Conservation (phyloP, 2,797 vertebrate genomes). For the Melanotaenia trifasciata region DNA sequence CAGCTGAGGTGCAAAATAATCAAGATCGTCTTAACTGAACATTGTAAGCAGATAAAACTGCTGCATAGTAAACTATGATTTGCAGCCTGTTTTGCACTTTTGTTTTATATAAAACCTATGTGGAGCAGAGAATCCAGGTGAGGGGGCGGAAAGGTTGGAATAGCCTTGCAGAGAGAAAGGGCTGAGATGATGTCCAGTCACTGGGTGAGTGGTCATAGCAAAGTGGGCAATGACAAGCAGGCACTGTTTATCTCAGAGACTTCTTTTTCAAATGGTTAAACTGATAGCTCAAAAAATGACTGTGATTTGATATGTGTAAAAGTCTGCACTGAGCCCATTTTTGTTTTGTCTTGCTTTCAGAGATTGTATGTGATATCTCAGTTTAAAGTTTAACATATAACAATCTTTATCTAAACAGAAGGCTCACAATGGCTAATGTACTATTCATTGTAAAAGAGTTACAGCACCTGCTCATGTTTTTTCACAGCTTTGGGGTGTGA, state of each 20-base stretch:
- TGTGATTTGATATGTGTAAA: neutral
- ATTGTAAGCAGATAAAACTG: neutral
- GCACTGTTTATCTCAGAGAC: conserved; percentile 7
- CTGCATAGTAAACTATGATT: neutral
- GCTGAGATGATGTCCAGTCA: conserved; percentile 7
- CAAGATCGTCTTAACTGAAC: neutral
- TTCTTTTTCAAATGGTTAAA: neutral
- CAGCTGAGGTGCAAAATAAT: neutral
- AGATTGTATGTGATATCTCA: neutral
- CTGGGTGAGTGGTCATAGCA: conserved; percentile 45
- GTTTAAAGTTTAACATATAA: neutral
- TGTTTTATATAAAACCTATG: conserved; percentile 1
- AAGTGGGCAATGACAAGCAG: conserved; percentile 6
- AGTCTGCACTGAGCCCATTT: neutral
- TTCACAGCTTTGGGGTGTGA: neutral
- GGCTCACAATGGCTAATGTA: neutral
- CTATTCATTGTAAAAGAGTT: neutral
- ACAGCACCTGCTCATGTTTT: neutral
- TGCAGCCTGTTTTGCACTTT: conserved; percentile 8
- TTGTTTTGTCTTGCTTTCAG: neutral
- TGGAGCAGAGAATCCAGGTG: conserved; percentile 32
- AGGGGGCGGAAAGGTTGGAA: conserved; percentile 39
- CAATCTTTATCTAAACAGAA: neutral
- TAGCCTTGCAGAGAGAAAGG: conserved; percentile 15
- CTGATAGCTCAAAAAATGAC: neutral